Evolutionary conservation across 2,113 vertebrate species (phyloP), one percentile per base, ranked within the genome.

Genomic region (Galbula dea): DNA sequence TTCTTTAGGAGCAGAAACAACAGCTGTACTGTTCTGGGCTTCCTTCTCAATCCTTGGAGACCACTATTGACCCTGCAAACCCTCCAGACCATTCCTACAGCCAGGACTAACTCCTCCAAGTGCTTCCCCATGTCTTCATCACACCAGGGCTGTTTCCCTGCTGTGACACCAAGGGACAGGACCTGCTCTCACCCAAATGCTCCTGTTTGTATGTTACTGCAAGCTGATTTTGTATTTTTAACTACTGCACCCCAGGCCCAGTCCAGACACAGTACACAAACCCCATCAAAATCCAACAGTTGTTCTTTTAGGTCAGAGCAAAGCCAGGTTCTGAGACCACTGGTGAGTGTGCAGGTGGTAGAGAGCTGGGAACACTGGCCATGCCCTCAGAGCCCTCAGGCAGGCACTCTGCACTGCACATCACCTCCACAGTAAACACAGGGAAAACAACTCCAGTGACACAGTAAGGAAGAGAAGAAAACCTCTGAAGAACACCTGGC

Each of bases 151-250:
- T n/a, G 52, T 5, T 32, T 7, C 8, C 29, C 19, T 8, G 5
- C 30, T 2, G 1, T 9, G 49, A 49, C 0, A 0, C 37, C 0
- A 1, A 46, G 45, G 34, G 26, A 32, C 18, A 27, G 58, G 24
- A 41, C n/a, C 36, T 32, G 4, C 52, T 29, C 45, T 34, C 49
- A 32, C 49, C 9, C 6, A 0, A 27, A 27, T 3, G 9, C 41
- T 37, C 51, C 37, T 65, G 49, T 27, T 11, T 5, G 5, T 29
- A 1, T 14, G 12, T 11, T 57, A 34, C 3, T 17, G 13, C 48
- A 45, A 49, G 59, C 10, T 5, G 55, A 55, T 3, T 3, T 9
- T 10, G 10, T 24, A 9, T 36, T 58, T 80, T 63, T 45, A 69
- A 19, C 10, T 9, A 5, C 0, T 34, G 57, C 16, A 15, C 0